Percentiles rank a stretch among this genome's conserved stretches.
phyloP scores from a whole-genome alignment of 2,888 invertebrate species.

The Uropetala carovei region DNA sequence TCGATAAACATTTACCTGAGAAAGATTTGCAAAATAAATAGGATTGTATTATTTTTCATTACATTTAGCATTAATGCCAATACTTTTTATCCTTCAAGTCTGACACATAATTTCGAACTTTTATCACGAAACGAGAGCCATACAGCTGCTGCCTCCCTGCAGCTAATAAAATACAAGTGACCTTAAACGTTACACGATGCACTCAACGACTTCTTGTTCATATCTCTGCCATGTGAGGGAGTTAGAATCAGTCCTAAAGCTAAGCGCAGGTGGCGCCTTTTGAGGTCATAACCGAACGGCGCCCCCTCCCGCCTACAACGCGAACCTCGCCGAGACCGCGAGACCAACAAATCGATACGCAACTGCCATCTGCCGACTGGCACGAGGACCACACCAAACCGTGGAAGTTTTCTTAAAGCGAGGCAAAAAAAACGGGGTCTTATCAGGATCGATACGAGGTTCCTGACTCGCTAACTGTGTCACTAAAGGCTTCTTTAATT shows the following conservation, averaged over 20 bases:
- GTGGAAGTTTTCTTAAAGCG: constrained; percentile 56
- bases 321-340: constrained; percentile 55
- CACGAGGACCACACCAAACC: constrained; percentile 62
- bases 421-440: constrained; percentile 37
- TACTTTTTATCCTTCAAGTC: background rate
- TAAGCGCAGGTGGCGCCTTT: constrained; percentile 43
- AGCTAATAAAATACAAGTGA: background rate
- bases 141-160: too few species aligned
- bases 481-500: constrained; percentile 59
- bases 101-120: too few species aligned
- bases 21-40: too few species aligned
- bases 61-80: background rate
- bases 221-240: background rate
- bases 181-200: background rate
- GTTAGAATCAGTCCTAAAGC: background rate
- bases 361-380: constrained; percentile 64
- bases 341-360: constrained; percentile 60
- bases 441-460: constrained; percentile 57
- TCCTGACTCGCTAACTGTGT: constrained; percentile 58
- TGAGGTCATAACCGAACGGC: constrained; percentile 47
- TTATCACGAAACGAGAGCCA: too few species aligned
- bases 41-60: too few species aligned
- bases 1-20: too few species aligned
- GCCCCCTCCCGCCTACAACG: constrained; percentile 53
- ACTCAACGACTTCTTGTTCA: background rate